Base-by-base conservation (phyloP, 2,797 vertebrate genomes). In the Jordanella pulchra region DNA sequence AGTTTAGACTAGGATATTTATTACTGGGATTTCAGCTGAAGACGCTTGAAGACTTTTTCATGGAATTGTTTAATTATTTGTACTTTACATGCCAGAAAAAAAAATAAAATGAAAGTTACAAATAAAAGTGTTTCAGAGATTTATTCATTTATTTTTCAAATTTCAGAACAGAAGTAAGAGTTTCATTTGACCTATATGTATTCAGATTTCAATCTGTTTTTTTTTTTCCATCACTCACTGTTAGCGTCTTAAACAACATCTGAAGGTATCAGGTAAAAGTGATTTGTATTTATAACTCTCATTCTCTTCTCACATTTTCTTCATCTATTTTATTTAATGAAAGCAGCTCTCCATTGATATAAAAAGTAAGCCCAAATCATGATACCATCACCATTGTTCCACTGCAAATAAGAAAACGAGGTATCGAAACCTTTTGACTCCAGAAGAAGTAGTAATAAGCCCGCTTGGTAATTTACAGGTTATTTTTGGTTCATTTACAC, bases 1-100 rank as follows among this genome's bases (percentile, higher is more conserved):
- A 94, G 95, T 97, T 96, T 95, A 95, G 95, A 95, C 93, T 96
- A 97, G 95, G 95, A 95, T 96, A 96, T 97, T 96, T 97, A 96
- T 96, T 96, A 96, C 96, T 95, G 94, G 95, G 95, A 95, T 96
- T 95, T 95, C 95, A 96, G 95, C 95, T 96, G 96, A 96, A 95
- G 94, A 96, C 93, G 95, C 96, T 96, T 96, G 94, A 95, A 96
- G 95, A 96, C 96, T 97, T 97, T 97, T 97, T 97, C 96, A 97
- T 97, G 96, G 96, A 96, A 96, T 96, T 97, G 96, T 97, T 96
- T 96, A 96, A 97, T 97, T 96, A 97, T 97, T 97, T 97, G 96
- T 97, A 97, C 95, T 97, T 97, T 97, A 97, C 96, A 97, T 96
- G 96, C 96, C 96, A 96, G 96, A 96, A 96, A 96, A 39, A 39